Evolutionary conservation across 2,888 invertebrate species (phyloP).

Genomic region (Ophion obscuratus): DNA sequence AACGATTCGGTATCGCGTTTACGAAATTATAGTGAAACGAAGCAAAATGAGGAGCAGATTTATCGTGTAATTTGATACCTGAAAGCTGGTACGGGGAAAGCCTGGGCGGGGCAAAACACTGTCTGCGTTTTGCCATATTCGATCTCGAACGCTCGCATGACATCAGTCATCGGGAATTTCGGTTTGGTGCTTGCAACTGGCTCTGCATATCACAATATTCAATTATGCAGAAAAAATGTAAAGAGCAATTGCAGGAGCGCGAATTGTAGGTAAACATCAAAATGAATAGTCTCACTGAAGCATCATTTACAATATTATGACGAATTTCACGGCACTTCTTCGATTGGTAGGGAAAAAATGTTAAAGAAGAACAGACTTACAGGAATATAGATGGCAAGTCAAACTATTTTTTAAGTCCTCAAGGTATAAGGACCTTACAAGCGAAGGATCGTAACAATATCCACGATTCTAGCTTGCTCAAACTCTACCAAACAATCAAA

Average conservation of each 20-base stretch:
- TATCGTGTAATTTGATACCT: conserved; percentile 70
- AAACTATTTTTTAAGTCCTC: no score
- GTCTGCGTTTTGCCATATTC: conserved; percentile 83
- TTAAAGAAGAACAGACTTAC: no score
- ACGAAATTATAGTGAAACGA: background rate
- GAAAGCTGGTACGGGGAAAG: conserved; percentile 84
- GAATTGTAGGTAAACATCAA: no score
- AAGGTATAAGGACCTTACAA: background rate
- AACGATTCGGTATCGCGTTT: background rate
- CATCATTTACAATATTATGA: no score
- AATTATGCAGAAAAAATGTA: background rate
- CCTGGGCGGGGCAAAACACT: conserved; percentile 90
- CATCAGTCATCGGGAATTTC: conserved; percentile 79
- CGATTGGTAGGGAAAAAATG: no score
- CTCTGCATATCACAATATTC: conserved; percentile 73
- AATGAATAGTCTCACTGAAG: no score
- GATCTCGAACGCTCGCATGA: conserved; percentile 79
- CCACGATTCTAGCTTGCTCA: background rate
- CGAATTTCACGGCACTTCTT: no score
- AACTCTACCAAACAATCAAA: background rate
- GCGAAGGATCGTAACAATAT: background rate
- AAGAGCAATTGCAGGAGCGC: background rate
- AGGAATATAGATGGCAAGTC: no score
- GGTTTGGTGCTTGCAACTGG: conserved; percentile 82
- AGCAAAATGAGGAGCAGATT: conserved; percentile 4